Percentiles rank a stretch among this genome's conserved stretches.
These are phyloP conservation scores for Leptoteleia sp. DNA, from an alignment of 1,140 invertebrate genomes.

Conservation along the genomic window DNA sequence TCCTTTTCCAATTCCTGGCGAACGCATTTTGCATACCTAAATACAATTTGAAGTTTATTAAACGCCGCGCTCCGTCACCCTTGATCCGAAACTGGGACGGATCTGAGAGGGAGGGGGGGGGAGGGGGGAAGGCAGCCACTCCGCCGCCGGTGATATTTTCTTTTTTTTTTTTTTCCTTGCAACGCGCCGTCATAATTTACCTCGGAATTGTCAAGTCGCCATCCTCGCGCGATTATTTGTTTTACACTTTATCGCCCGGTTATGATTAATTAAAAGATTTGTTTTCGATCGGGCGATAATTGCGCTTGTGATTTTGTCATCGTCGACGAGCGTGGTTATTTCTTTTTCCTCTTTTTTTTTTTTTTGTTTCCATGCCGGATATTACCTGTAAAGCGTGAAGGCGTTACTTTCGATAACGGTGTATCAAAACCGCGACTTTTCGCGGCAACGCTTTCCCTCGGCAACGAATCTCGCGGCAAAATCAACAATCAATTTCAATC, in stretches of 20 bases:
- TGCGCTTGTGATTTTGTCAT: too few relatives aligned
- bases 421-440: not conserved
- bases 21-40: too few relatives aligned
- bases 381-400: too few relatives aligned
- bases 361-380: too few relatives aligned
- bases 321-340: too few relatives aligned
- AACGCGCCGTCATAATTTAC: constrained; percentile 23
- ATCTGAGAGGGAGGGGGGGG: constrained; percentile 12
- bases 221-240: constrained; percentile 3
- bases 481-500: constrained; percentile 44
- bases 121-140: too few relatives aligned
- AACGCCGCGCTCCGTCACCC: constrained; percentile 46
- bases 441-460: not conserved
- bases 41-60: constrained; percentile 65
- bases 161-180: too few relatives aligned
- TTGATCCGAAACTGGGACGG: constrained; percentile 47
- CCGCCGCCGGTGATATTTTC: too few relatives aligned
- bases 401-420: not conserved
- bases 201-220: constrained; percentile 12
- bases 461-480: constrained; percentile 15
- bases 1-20: too few relatives aligned
- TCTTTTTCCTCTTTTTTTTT: too few relatives aligned
- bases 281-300: not conserved
- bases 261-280: constrained; percentile 9
- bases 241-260: constrained; percentile 1